phyloP scores from a whole-genome alignment of 2,888 invertebrate genomes.

The Harmothoe impar region DNA sequence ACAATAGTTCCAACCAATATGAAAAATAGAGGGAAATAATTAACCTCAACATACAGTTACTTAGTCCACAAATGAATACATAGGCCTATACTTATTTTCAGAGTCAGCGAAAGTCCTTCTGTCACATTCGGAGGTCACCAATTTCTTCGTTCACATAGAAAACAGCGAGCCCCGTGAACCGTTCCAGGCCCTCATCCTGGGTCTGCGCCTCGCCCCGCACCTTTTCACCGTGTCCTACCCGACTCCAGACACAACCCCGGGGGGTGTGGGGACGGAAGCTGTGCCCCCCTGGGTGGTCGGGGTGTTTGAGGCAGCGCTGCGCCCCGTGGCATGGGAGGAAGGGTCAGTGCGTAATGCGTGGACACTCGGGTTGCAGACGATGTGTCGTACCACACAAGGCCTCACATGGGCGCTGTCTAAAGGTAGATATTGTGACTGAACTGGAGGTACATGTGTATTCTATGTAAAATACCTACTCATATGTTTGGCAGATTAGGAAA shows the following conservation, averaged over 20 bases:
- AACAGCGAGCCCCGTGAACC: neutral
- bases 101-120: neutral
- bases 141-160: neutral
- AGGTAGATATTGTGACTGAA: neutral
- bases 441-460: no score
- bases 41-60: no score
- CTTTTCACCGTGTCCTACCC: neutral
- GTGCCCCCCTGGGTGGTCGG: neutral
- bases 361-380: neutral
- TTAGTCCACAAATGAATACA: no score
- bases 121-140: neutral
- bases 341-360: conserved; percentile 19
- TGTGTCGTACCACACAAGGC: neutral
- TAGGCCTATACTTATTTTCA: no score
- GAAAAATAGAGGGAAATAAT: no score
- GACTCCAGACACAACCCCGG: neutral
- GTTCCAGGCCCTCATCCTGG: neutral
- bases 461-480: no score
- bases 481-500: no score
- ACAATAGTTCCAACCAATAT: no score
- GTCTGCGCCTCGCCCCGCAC: neutral
- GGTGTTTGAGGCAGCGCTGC: neutral
- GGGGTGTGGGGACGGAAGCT: neutral
- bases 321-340: conserved; percentile 7
- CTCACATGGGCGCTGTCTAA: neutral